phyloP scores from a whole-genome alignment of 1,140 invertebrate genomes.

The Listronotus oregonensis region DNA sequence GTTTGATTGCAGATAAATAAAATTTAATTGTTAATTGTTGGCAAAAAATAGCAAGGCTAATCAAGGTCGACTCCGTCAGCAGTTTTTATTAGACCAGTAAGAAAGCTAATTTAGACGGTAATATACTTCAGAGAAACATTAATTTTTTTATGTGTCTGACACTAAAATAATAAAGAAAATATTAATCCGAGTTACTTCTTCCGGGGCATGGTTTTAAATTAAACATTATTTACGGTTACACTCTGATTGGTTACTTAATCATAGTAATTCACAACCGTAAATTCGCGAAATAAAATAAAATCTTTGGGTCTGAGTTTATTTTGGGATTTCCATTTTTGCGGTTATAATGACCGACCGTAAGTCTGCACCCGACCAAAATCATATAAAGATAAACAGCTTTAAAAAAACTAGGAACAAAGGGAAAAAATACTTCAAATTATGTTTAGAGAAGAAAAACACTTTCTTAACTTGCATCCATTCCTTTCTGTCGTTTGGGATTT shows the following conservation, averaged over 20 bases:
- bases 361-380: neutral
- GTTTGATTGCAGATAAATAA: too few species aligned
- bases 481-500: too few species aligned
- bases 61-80: neutral
- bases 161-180: constrained; percentile 20
- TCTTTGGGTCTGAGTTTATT: constrained; percentile 10
- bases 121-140: constrained; percentile 6
- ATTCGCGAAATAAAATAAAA: constrained; percentile 21
- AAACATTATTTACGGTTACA: constrained; percentile 33
- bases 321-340: constrained; percentile 11
- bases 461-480: too few species aligned
- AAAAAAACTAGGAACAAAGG: too few species aligned
- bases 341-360: neutral
- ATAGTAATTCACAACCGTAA: constrained; percentile 17
- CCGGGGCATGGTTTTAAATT: constrained; percentile 34
- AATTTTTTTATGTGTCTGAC: constrained; percentile 18
- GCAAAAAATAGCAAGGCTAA: neutral
- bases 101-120: constrained; percentile 6
- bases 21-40: too few species aligned
- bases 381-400: neutral
- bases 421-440: too few species aligned
- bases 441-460: too few species aligned
- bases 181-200: constrained; percentile 31
- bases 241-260: constrained; percentile 29
- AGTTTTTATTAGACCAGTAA: constrained; percentile 5